Evolutionary conservation across 2,888 invertebrate species (phyloP).

Genomic region (Dicyrtoma fusca): DNA sequence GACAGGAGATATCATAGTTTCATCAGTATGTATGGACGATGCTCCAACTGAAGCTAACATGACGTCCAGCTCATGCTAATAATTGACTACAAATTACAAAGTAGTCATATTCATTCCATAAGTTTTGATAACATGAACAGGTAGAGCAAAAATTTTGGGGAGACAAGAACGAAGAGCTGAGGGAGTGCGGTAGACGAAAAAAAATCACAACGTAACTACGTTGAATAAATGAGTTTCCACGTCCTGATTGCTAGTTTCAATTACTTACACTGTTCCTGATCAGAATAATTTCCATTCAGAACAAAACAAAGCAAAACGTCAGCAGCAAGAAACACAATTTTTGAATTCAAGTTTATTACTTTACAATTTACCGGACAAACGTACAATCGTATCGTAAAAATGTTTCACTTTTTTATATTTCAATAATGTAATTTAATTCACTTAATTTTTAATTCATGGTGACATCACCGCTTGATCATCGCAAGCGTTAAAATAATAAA

Average conservation of each 20-base stretch:
- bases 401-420: too few species aligned
- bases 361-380: neutral
- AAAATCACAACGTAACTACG: neutral
- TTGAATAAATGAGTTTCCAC: slow-evolving; percentile 7
- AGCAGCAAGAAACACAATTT: too few species aligned
- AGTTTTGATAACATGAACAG: slow-evolving; percentile 6
- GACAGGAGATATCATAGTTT: neutral
- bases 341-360: neutral
- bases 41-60: neutral
- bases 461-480: too few species aligned
- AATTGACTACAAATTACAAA: slow-evolving; percentile 35
- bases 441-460: too few species aligned
- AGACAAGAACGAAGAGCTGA: neutral
- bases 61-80: slow-evolving; percentile 26
- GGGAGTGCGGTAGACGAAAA: too few species aligned
- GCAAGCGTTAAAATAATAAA: too few species aligned
- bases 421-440: too few species aligned
- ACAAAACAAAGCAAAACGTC: too few species aligned
- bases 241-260: neutral
- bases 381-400: too few species aligned
- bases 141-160: neutral
- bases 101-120: slow-evolving; percentile 22
- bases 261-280: neutral
- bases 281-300: too few species aligned
- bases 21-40: neutral